Percentiles rank a stretch among this genome's conserved stretches.
These are phyloP conservation scores for Piscicola geometra DNA, from an alignment of 2,888 invertebrate genomes.

Conservation along the genomic window DNA sequence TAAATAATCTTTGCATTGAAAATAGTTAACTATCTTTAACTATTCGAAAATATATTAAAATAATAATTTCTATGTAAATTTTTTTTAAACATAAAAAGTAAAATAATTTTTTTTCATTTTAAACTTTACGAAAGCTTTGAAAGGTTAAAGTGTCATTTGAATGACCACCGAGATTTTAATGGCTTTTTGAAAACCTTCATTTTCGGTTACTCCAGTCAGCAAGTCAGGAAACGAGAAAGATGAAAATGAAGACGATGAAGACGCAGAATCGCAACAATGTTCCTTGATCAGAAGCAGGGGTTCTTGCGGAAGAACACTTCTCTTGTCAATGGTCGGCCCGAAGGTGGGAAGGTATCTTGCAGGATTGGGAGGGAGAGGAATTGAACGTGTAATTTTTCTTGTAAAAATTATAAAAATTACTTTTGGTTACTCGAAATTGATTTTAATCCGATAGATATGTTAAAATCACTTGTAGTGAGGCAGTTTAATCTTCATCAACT, in stretches of 20 bases:
- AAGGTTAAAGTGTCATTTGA: no score
- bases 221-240: slow-evolving; percentile 20
- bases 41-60: no score
- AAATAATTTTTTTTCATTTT: no score
- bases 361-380: slow-evolving; percentile 35
- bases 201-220: slow-evolving; percentile 26
- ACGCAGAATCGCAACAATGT: slow-evolving; percentile 11
- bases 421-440: no score
- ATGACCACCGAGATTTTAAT: no score
- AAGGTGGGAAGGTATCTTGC: slow-evolving; percentile 52
- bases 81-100: no score
- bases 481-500: slow-evolving; percentile 45
- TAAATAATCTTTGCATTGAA: no score
- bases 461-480: neutral
- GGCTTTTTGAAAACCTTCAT: slow-evolving; percentile 29
- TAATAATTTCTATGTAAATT: no score
- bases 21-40: no score
- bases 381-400: neutral
- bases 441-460: no score
- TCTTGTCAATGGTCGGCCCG: slow-evolving; percentile 48
- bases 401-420: neutral
- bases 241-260: no score
- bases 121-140: no score
- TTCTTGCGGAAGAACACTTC: slow-evolving; percentile 41
- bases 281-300: slow-evolving; percentile 30